These are phyloP conservation scores for Oenanthe oenanthe DNA, from an alignment of 2,113 vertebrate genomes.

Conservation along the genomic window DNA sequence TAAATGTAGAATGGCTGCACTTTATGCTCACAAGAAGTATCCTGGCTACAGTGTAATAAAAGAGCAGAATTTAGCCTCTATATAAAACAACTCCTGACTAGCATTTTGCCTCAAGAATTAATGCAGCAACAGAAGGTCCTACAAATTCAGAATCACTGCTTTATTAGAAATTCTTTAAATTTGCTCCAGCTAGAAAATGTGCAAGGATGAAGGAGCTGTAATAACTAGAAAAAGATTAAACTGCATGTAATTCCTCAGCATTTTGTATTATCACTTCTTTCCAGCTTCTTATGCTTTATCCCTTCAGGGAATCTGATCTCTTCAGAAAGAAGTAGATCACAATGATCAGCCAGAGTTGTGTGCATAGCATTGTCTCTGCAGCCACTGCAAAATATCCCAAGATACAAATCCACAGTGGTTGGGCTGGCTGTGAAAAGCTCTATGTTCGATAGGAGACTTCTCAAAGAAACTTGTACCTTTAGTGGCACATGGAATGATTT, in stretches of 20 bases:
- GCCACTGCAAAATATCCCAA: background rate
- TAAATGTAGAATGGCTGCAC: background rate
- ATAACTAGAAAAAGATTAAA: slow-evolving; percentile 7
- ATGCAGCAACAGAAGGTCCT: background rate
- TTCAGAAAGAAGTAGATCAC: slow-evolving; percentile 17
- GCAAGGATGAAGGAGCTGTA: background rate
- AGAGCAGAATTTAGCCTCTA: background rate
- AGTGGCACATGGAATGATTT: background rate
- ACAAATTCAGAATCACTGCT: background rate
- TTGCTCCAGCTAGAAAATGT: background rate
- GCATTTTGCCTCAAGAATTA: background rate
- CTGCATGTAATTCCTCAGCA: background rate
- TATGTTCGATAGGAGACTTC: background rate
- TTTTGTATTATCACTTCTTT: background rate
- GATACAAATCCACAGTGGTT: background rate
- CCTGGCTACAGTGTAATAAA: background rate
- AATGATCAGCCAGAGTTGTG: background rate
- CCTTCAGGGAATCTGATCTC: background rate
- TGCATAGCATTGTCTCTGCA: background rate
- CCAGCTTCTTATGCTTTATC: background rate
- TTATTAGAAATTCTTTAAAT: background rate
- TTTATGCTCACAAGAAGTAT: background rate
- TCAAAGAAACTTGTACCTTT: slow-evolving; percentile 2
- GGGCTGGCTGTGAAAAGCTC: slow-evolving; percentile 1
- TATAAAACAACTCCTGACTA: background rate